phyloP scores from a whole-genome alignment of 2,113 vertebrate genomes.

The Seriola quinqueradiata region DNA sequence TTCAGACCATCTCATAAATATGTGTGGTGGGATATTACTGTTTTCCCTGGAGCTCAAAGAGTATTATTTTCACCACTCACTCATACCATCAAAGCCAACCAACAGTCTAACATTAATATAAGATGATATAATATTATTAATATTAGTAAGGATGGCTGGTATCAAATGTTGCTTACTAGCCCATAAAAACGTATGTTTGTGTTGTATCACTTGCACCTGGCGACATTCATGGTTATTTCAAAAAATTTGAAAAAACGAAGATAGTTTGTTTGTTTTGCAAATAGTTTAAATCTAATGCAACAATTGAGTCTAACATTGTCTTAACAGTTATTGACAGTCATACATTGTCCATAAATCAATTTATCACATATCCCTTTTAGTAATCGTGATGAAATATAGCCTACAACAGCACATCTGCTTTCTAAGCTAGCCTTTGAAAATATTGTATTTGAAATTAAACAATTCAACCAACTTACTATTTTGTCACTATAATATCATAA shows the following conservation, averaged over 20 bases:
- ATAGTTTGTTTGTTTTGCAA: background rate
- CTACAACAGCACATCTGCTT: background rate
- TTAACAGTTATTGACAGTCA: conserved; percentile 14
- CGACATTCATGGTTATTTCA: background rate
- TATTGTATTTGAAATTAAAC: background rate
- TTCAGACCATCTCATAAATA: background rate
- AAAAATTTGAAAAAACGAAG: background rate
- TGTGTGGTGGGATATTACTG: background rate
- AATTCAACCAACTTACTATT: background rate
- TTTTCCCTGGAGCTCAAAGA: background rate
- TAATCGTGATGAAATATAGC: background rate
- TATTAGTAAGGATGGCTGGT: background rate
- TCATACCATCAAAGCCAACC: background rate
- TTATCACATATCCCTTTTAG: background rate
- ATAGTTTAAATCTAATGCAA: background rate
- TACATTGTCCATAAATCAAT: conserved; percentile 27
- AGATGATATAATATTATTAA: background rate
- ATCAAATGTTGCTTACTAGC: background rate
- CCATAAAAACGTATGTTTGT: background rate
- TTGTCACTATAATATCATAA: background rate
- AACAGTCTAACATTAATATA: background rate
- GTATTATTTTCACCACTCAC: conserved; percentile 2
- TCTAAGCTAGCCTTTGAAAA: background rate
- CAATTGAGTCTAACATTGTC: background rate
- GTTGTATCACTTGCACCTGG: background rate